Evolutionary conservation across 2,888 invertebrate genomes (phyloP).

Genomic region (Heliconius ethilla): DNA sequence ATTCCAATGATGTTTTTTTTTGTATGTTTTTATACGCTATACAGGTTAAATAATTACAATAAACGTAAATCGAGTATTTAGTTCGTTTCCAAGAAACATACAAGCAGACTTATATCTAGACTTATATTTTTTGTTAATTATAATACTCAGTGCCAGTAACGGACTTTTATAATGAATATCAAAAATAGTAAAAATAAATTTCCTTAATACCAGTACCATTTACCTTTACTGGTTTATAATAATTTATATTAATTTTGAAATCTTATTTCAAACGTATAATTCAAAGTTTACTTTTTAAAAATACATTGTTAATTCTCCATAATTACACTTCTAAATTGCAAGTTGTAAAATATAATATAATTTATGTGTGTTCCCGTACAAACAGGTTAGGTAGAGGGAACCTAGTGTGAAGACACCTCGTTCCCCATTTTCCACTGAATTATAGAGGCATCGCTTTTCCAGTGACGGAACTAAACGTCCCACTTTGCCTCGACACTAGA

Average conservation of each 20-base stretch:
- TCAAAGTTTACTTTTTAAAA: not conserved
- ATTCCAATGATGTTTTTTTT: not conserved
- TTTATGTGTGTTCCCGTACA: not conserved
- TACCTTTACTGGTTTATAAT: not conserved
- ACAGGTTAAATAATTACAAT: not conserved
- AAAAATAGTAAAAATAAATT: constrained; percentile 7
- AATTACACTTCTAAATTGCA: not conserved
- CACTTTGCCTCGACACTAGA: no score
- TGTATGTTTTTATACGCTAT: not conserved
- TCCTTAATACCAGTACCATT: not conserved
- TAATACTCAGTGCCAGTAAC: constrained; percentile 41
- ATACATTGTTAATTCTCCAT: not conserved
- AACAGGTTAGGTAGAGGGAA: no score
- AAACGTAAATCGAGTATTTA: constrained; percentile 12
- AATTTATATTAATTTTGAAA: not conserved
- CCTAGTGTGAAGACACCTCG: no score
- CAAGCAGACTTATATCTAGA: not conserved
- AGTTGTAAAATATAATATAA: not conserved
- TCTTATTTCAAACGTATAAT: not conserved
- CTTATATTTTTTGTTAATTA: not conserved
- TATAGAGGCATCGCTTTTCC: no score
- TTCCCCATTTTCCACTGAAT: no score
- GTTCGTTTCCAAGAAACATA: not conserved
- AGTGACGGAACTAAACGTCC: no score
- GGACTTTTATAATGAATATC: constrained; percentile 29